Evolutionary conservation across 2,113 vertebrate genomes (phyloP), one percentile per base, ranked within the genome.

Genomic region (Lycaon pictus): DNA sequence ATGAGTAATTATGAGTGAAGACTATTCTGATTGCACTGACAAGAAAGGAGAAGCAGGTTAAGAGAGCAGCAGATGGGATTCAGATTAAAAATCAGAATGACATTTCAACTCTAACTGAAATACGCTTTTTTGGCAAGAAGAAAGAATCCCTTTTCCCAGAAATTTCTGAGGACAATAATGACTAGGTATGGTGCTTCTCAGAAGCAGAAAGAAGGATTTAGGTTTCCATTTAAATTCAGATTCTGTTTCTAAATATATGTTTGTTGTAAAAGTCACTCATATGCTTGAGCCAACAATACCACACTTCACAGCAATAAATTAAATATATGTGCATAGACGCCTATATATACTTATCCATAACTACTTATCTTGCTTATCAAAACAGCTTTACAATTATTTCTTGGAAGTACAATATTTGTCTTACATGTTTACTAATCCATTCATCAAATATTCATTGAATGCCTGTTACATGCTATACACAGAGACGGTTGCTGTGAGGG

Each of bases 31-130:
- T 90, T 88, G 48, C 35, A 65, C 80, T 96, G 51, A 92, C 76
- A 92, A 81, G 86, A 95, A 92, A 97, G 93, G 65, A 97, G 92
- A 97, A 83, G 71, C 55, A 84, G 96, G 90, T 92, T 94, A 96
- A 80, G 55, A 85, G 80, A 76, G 77, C 12, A 97, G 83, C 87
- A 97, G 90, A 96, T 96, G 96, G 88, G 60, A 88, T 92, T 93
- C 92, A 63, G 67, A 94, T 96, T 97, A 85, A 96, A 97, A 92
- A 87, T 92, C 96, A 97, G 71, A 96, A 88, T 93, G 92, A 81
- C 88, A 96, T 96, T 85, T 97, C 96, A 88, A 87, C 95, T 97
- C 37, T 72, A 67, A 97, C 87, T 72, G 77, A 98, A 97, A 97
- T 77, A 92, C 27, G 29, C 9, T 81, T 51, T 94, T 76, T 67